Base-by-base conservation (phyloP, 92 coral and sea anemone species). In the Isaurus tuberculatus region DNA sequence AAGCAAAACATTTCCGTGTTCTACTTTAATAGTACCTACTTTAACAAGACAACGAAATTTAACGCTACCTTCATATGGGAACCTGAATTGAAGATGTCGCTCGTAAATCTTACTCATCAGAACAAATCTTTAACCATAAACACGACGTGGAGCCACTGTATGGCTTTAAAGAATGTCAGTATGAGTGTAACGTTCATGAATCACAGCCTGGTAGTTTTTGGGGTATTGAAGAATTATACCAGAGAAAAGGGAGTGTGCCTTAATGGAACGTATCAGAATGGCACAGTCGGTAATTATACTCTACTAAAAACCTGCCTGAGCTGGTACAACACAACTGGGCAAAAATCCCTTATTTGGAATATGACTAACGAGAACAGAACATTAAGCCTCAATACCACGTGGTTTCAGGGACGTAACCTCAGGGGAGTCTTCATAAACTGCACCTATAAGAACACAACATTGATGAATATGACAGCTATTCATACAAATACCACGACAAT, bases 181-280 rank as follows among this genome's bases (percentile, higher is more conserved):
- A 26, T 88, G 70, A 91, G 85, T 51, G 81, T 88, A 15, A 91
- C 94, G 7, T 91, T 88, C 55, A 67, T 79, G 77, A 88, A 91
- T 33, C 92, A 91, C 64, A 88, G 89, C 4, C 7, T 91, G 73
- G 79, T 88, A n/a, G 86, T 91, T 19, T 37, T 55, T 7, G 89
- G 89, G 11, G 79, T 80, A 29, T 65, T 91, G 70, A 91, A 71
- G 74, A 88, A 88, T 74, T 51, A 4, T 66, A 75, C 92, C 48
- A 22, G 32, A 10, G 89, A 91, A 71, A 91, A 88, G 70, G 86
- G 85, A 25, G 17, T 91, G 79, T 91, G 94, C 57, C 83, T 88
- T 30, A 88, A 81, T 26, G 88, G 92, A 61, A 85, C 92, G 7
- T 91, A 88, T 85, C 65, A 79, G 43, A 91, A 91, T 58, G 94